A percentile compares a stretch with the other conserved stretches of the same genome.
These are phyloP conservation scores for Drymodes brunneopygia DNA, from an alignment of 2,113 vertebrate species.

Conservation along the genomic window DNA sequence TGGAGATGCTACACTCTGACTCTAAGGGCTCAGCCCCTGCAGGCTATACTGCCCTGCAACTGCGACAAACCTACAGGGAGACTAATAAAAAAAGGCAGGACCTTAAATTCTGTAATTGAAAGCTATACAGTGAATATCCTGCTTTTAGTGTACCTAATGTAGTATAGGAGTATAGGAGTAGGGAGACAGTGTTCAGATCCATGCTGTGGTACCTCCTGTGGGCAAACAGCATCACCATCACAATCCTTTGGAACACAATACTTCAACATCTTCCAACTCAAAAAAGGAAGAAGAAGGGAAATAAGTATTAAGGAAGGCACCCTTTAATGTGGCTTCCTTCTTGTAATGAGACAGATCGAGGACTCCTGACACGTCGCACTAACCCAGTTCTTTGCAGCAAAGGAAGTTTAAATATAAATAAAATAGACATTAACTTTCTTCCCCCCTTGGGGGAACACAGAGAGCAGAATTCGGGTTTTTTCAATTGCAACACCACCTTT, in stretches of 20 bases:
- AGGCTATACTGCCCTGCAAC: neutral
- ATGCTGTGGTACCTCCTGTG: neutral
- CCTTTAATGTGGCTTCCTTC: neutral
- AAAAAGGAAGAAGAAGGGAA: neutral
- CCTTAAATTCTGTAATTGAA: neutral
- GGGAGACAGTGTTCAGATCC: neutral
- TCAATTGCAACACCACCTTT: neutral
- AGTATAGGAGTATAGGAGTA: neutral
- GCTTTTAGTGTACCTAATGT: neutral
- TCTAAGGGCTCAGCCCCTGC: neutral
- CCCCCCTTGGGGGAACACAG: neutral
- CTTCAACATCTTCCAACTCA: neutral
- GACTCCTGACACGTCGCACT: neutral
- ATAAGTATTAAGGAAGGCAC: neutral
- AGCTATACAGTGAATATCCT: neutral
- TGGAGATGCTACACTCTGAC: neutral
- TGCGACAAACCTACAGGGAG: fast-evolving
- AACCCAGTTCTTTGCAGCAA: neutral
- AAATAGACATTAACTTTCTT: neutral
- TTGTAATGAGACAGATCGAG: neutral
- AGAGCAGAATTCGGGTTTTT: neutral
- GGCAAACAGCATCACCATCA: neutral
- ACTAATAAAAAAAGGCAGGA: neutral
- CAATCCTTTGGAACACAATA: fast-evolving
- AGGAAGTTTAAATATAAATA: neutral